Percentiles rank a stretch among this genome's conserved stretches.
Conservation (phyloP, 2,888 invertebrate genomes). For the Siphlonurus alternatus region DNA sequence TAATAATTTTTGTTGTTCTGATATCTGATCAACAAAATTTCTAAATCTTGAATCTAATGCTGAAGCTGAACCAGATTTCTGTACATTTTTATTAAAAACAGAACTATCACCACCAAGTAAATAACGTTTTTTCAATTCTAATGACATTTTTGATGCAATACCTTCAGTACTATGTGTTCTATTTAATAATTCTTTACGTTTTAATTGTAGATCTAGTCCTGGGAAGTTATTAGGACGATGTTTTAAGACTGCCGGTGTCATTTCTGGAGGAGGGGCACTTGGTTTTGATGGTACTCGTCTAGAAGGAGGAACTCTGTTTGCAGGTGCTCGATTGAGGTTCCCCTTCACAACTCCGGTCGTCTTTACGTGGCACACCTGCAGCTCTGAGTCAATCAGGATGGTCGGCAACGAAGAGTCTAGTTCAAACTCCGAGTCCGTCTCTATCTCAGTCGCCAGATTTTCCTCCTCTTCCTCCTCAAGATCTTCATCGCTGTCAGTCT, state of each 20-base stretch:
- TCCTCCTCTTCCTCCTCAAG: slow-evolving; percentile 37
- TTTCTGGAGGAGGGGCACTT: slow-evolving; percentile 10
- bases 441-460: slow-evolving; percentile 81
- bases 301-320: slow-evolving; percentile 10
- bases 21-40: slow-evolving; percentile 68
- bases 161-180: slow-evolving; percentile 76
- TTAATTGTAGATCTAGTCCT: neutral
- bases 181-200: slow-evolving; percentile 39
- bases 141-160: slow-evolving; percentile 69
- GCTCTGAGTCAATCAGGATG: neutral
- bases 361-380: neutral
- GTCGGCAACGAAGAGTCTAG: slow-evolving; percentile 19
- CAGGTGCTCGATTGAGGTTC: neutral
- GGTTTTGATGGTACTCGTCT: slow-evolving; percentile 12
- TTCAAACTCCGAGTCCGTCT: slow-evolving; percentile 84
- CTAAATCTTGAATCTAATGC: slow-evolving; percentile 70
- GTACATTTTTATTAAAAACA: slow-evolving; percentile 34
- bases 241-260: neutral
- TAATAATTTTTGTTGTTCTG: slow-evolving; percentile 72
- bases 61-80: slow-evolving; percentile 68
- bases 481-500: slow-evolving; percentile 25
- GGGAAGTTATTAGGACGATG: neutral
- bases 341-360: neutral
- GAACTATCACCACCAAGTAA: slow-evolving; percentile 53
- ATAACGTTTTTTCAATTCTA: slow-evolving; percentile 74